These are phyloP conservation scores for Aythya baeri DNA, from an alignment of 2,113 vertebrate genomes.

Conservation along the genomic window DNA sequence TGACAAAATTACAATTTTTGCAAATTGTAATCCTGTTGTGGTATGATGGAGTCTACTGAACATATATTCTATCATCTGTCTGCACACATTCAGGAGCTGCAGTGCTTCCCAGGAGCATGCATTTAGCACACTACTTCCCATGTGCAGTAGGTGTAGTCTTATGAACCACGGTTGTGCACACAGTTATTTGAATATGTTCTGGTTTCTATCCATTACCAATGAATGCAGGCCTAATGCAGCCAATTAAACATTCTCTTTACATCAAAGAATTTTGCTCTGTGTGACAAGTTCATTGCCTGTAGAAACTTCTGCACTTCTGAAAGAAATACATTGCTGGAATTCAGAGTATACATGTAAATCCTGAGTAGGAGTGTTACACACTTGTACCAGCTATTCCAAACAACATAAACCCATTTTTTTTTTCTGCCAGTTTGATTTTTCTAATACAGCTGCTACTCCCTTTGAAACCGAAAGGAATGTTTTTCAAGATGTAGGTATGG, in stretches of 20 bases:
- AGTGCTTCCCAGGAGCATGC: not conserved
- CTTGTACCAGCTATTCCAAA: not conserved
- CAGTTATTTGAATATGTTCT: not conserved
- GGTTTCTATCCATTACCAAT: not conserved
- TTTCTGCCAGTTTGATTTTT: not conserved
- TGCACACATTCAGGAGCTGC: not conserved
- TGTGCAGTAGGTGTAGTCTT: not conserved
- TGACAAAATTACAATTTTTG: too few relatives aligned
- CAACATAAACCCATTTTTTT: not conserved
- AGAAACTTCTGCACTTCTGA: not conserved
- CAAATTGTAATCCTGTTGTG: not conserved
- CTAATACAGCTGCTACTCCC: not conserved
- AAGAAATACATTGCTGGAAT: not conserved
- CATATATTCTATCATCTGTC: not conserved
- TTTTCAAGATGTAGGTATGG: not conserved
- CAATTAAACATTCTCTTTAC: not conserved
- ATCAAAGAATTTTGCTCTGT: not conserved
- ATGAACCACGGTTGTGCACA: not conserved
- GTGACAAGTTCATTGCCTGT: not conserved
- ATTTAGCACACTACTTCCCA: not conserved
- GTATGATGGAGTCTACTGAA: not conserved
- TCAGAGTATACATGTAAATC: not conserved
- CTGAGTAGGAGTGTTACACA: not conserved
- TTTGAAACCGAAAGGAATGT: not conserved
- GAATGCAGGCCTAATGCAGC: not conserved